Conservation (phyloP, 2,888 invertebrate genomes). For the Tenodera sinensis region DNA sequence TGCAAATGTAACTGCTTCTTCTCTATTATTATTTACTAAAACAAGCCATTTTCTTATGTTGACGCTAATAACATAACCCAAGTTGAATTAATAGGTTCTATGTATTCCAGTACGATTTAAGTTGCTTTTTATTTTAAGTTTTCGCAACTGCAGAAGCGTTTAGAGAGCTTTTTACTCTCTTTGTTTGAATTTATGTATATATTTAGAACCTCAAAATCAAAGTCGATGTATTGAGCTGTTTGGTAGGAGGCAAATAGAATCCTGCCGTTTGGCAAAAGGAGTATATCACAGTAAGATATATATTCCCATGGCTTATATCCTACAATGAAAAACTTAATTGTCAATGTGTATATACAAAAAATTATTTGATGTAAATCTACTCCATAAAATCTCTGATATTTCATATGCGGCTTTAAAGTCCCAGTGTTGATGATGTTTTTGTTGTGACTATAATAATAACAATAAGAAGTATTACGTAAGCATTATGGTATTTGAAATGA, state of each 20-base stretch:
- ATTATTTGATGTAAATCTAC: neutral
- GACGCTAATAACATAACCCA: no score
- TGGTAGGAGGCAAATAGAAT: neutral
- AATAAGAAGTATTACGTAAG: neutral
- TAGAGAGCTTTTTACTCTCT: neutral
- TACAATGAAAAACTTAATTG: neutral
- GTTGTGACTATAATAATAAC: neutral
- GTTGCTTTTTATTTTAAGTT: neutral
- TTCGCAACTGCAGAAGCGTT: neutral
- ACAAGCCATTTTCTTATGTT: no score
- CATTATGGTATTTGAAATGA: neutral
- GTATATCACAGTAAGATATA: neutral
- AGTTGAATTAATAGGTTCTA: no score
- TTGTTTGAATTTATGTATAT: neutral
- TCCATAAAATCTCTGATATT: neutral
- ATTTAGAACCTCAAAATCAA: neutral
- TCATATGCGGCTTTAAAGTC: neutral
- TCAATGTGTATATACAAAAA: neutral
- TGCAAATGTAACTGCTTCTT: no score
- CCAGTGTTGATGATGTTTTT: neutral
- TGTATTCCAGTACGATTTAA: neutral
- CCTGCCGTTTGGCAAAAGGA: neutral
- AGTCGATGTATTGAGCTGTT: neutral
- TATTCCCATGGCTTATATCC: neutral
- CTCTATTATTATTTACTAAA: no score